Percentiles rank a stretch among this genome's conserved stretches.
These are phyloP conservation scores for Desmodus rotundus DNA, from an alignment of 2,113 vertebrate species.

Conservation along the genomic window DNA sequence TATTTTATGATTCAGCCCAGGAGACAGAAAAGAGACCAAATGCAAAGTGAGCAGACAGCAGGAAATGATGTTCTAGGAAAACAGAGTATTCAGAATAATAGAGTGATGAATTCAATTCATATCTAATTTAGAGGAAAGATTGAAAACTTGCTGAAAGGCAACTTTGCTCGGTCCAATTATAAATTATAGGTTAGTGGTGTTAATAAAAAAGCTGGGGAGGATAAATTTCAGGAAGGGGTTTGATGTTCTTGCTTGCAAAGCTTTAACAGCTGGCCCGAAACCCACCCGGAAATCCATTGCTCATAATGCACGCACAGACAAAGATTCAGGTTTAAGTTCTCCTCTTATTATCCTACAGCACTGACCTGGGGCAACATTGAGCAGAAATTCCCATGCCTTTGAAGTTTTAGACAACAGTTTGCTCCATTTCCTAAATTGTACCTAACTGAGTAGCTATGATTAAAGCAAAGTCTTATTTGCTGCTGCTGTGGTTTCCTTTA, in stretches of 20 bases:
- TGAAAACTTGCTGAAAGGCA: background rate
- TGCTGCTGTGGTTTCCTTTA: background rate
- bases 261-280: background rate
- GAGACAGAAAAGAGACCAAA: constrained; percentile 1
- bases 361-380: background rate
- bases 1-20: constrained; percentile 16
- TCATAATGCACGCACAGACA: too few species aligned
- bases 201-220: background rate
- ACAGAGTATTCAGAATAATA: background rate
- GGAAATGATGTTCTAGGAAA: background rate
- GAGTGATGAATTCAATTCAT: background rate
- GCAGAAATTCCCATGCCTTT: background rate
- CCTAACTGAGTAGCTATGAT: rapidly evolving
- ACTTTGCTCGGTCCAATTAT: background rate
- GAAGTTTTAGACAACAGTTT: background rate
- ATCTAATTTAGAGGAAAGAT: constrained; percentile 1
- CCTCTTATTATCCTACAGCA: background rate
- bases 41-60: background rate
- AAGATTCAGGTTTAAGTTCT: background rate
- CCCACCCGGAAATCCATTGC: background rate
- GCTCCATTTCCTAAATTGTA: background rate
- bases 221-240: background rate
- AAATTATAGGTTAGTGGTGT: background rate
- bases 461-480: background rate
- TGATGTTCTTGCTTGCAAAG: background rate